Percentiles rank a stretch among this genome's conserved stretches.
Conservation (phyloP, 2,797 vertebrate species). For the Chaetophractus vellerosus region DNA sequence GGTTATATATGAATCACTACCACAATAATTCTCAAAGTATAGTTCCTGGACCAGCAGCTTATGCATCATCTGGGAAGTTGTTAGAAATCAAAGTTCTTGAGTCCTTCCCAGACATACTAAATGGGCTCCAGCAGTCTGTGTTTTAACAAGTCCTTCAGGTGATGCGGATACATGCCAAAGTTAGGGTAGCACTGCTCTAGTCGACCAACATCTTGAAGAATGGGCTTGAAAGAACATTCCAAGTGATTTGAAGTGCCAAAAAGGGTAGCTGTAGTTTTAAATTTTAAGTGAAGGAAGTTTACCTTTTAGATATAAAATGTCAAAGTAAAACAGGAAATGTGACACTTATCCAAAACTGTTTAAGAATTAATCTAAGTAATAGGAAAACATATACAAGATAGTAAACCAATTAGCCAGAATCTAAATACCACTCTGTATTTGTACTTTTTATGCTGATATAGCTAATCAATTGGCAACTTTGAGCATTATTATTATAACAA, state of each 20-base stretch:
- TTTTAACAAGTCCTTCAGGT: not conserved
- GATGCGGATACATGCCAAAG: not conserved
- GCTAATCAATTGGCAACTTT: not conserved
- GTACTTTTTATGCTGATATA: not conserved
- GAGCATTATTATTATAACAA: not conserved
- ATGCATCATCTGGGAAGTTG: not conserved
- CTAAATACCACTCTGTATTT: not conserved
- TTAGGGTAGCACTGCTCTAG: not conserved
- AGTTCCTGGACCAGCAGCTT: not conserved
- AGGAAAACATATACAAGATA: not conserved
- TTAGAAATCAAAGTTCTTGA: not conserved
- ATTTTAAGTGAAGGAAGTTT: slow-evolving; percentile 5
- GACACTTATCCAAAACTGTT: not conserved
- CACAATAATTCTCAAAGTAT: not conserved
- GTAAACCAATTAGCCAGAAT: not conserved
- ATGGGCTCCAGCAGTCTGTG: not conserved
- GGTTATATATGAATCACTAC: not conserved
- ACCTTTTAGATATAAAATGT: not conserved
- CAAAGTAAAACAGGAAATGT: slow-evolving; percentile 15
- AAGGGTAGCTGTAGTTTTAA: not conserved
- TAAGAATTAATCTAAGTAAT: not conserved
- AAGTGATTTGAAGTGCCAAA: not conserved
- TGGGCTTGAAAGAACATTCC: not conserved
- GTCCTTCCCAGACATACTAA: not conserved
- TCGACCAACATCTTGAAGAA: slow-evolving; percentile 8